Conservation (phyloP, 1,140 invertebrate genomes). For the Aphaenogaster rudis region DNA sequence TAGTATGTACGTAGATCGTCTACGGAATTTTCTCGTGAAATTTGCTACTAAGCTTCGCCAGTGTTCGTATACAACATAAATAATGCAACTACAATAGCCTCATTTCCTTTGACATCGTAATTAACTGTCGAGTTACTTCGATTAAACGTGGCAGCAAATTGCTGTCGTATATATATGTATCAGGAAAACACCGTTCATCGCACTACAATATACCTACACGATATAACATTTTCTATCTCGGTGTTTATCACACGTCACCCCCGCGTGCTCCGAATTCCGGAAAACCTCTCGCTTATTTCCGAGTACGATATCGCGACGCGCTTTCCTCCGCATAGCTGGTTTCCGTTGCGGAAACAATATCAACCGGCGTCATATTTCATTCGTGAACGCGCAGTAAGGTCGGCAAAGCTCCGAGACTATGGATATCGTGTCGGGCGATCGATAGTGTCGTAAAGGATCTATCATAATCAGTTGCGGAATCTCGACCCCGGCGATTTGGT, state of each 20-base stretch:
- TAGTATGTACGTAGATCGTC: background rate
- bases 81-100: background rate
- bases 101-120: background rate
- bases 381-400: background rate
- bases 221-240: slow-evolving; percentile 8
- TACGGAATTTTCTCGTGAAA: background rate
- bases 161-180: too few species aligned
- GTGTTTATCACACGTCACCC: slow-evolving; percentile 14
- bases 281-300: slow-evolving; percentile 41
- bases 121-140: background rate
- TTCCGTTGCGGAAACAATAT: slow-evolving; percentile 48
- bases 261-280: slow-evolving; percentile 20
- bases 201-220: background rate
- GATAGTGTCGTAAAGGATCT: slow-evolving; percentile 30
- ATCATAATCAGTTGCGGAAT: slow-evolving; percentile 41
- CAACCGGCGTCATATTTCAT: slow-evolving; percentile 42
- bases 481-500: background rate
- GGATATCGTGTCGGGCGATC: slow-evolving; percentile 10
- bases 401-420: background rate
- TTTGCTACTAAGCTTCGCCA: background rate
- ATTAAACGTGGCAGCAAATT: slow-evolving; percentile 13
- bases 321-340: slow-evolving; percentile 9
- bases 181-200: background rate
- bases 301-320: slow-evolving; percentile 36
- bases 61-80: background rate